Evolutionary conservation across 1,140 invertebrate genomes (phyloP), one percentile per base, ranked within the genome.

Genomic region (Meloidogyne chitwoodi): DNA sequence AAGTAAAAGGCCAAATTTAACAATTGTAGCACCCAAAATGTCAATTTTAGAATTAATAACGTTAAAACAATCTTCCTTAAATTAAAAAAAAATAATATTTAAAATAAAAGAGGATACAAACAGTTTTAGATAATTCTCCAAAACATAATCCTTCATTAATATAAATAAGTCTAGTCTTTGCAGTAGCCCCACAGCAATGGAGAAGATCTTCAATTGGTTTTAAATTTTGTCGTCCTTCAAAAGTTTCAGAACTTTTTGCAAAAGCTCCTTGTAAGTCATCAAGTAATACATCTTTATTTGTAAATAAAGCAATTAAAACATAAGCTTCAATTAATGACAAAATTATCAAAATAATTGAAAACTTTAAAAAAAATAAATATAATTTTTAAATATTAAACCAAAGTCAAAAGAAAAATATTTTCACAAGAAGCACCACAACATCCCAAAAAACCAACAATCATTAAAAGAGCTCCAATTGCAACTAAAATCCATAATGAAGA

Each of bases 391-490:
- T 27, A 72, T 69, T 81, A 72, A 41, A 86, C 85, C 71, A 86
- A 44, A 65, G 80, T 83, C 19, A 86, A 75, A 11, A 84, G 56
- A 22, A 86, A 61, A 27, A 75, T 73, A 29, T 68, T 81, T 41
- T 85, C 80, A 29, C 83, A 86, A 11, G 72, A 78, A 14, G 84
- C 84, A 48, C 84, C 84, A 66, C 84, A 85, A 74, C 84, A 85
- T 72, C 84, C 83, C 31, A 85, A 75, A 73, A 85, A 85, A 61
- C 84, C 84, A 38, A 85, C 83, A 29, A 85, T n/a, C 64, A 86
- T 75, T n/a, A 85, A 68, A 19, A 85, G 73, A 61, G 81, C 84
- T 63, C 83, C 84, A 44, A 86, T 77, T 0, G 74, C 84, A 31
- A 83, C 83, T 10, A 85, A 80, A 38, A 85, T 77, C 74, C 84